A percentile compares a stretch with the other conserved stretches of the same genome.
Conservation (phyloP, 2,113 vertebrate genomes). For the Bubo scandiacus region DNA sequence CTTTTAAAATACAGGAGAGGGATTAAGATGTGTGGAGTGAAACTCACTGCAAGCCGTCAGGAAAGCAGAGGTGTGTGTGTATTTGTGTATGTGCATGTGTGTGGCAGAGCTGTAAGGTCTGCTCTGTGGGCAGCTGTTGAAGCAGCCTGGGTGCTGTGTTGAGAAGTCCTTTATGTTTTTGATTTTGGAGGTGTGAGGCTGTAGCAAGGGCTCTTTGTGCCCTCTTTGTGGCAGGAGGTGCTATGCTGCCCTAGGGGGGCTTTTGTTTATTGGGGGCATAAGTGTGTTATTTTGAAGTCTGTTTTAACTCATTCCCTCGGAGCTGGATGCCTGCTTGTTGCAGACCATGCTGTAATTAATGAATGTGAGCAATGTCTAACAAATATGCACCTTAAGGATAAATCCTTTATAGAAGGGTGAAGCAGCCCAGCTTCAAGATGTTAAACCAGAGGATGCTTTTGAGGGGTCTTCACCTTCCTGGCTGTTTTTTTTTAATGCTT, state of each 20-base stretch:
- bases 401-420: background rate
- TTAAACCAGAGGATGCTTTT: background rate
- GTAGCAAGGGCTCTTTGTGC: background rate
- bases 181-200: background rate
- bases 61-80: rapidly evolving
- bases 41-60: background rate
- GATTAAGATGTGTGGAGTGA: background rate
- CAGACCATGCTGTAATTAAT: rapidly evolving
- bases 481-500: background rate
- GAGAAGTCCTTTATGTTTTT: rapidly evolving
- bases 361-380: background rate
- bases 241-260: rapidly evolving
- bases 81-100: rapidly evolving
- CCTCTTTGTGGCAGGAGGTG: background rate
- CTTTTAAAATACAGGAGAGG: background rate
- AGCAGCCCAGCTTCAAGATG: background rate
- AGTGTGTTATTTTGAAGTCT: background rate
- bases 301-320: background rate
- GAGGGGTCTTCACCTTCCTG: background rate
- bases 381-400: background rate
- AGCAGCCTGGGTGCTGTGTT: background rate
- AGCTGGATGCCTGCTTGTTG: background rate
- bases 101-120: background rate
- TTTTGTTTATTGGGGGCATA: rapidly evolving
- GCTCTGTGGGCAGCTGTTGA: background rate